Conservation (phyloP, 2,888 invertebrate species). For the Drosophila mimetica region DNA sequence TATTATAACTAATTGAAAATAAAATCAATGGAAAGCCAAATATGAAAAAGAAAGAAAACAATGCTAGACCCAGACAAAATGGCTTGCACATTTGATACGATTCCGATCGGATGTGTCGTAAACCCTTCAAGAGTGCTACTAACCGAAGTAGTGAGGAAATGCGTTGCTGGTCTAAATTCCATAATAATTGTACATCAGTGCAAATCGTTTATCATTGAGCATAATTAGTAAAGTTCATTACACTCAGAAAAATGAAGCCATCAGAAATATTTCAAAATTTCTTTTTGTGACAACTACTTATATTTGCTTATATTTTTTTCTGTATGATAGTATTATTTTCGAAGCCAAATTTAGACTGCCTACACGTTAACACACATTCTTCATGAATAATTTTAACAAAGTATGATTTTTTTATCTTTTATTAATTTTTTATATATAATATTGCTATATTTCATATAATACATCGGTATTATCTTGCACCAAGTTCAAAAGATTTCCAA, state of each 20-base stretch:
- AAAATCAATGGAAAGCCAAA: rapidly evolving
- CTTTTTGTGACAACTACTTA: no score
- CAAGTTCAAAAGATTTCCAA: neutral
- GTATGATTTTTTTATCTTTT: no score
- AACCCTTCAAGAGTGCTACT: neutral
- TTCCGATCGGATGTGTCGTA: neutral
- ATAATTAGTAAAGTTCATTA: neutral
- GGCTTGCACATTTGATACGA: conserved; percentile 5
- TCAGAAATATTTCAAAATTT: no score
- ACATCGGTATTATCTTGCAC: neutral
- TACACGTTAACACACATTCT: no score
- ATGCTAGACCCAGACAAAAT: neutral
- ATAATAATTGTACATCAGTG: neutral
- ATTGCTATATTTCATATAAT: neutral
- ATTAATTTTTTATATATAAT: neutral
- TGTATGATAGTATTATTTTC: no score
- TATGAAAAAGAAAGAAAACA: neutral
- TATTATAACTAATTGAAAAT: rapidly evolving
- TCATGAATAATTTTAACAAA: no score
- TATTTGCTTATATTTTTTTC: no score
- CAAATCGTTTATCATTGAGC: neutral
- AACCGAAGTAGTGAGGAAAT: neutral
- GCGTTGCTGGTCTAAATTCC: neutral
- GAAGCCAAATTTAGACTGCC: no score
- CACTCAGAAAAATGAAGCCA: neutral